Conservation (phyloP, 2,797 vertebrate genomes). For the Anguilla megastoma region DNA sequence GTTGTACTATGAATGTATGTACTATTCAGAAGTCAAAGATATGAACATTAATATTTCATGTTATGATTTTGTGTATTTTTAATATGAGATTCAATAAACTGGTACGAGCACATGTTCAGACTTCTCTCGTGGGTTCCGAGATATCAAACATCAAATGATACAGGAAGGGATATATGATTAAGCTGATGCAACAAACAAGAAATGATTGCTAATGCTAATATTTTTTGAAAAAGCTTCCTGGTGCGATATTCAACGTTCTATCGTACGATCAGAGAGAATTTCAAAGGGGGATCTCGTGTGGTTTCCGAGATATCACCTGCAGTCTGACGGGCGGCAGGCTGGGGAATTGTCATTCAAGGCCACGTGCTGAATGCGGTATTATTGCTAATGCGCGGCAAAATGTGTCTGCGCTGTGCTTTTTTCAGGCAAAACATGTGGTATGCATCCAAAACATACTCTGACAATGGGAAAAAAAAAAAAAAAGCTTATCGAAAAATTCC, state of each 20-base stretch:
- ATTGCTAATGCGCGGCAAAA: background rate
- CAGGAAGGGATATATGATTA: background rate
- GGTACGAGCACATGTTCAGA: background rate
- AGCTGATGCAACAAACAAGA: background rate
- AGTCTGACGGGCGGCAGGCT: background rate
- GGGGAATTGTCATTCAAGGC: background rate
- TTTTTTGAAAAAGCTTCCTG: background rate
- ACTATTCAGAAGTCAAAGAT: background rate
- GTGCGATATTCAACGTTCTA: background rate
- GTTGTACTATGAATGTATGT: background rate
- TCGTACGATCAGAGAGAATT: background rate
- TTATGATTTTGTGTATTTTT: conserved; percentile 4
- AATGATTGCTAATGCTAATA: conserved; percentile 7
- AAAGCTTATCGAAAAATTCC: background rate
- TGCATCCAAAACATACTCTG: background rate
- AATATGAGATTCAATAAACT: background rate
- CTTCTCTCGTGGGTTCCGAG: background rate
- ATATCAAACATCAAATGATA: background rate
- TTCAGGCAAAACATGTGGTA: background rate
- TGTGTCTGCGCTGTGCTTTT: background rate
- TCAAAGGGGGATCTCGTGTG: conserved; percentile 11
- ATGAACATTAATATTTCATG: conserved; percentile 1
- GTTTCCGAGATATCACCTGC: background rate
- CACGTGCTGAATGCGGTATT: background rate
- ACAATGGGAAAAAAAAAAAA: background rate